Percentiles rank a stretch among this genome's conserved stretches.
Conservation (phyloP, 2,113 vertebrate species). For the Electrona antarctica region DNA sequence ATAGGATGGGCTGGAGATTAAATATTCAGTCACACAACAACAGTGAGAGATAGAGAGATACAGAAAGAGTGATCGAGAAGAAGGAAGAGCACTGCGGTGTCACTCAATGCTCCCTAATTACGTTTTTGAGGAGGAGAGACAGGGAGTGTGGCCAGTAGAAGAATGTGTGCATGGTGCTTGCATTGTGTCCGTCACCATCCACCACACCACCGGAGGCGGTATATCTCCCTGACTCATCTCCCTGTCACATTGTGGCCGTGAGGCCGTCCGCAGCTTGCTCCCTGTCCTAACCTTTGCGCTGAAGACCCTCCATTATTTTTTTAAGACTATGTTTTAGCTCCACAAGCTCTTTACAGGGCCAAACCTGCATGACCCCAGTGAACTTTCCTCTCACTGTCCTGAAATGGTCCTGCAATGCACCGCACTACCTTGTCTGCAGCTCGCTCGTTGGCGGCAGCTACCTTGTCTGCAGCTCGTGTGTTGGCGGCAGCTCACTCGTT, state of each 20-base stretch:
- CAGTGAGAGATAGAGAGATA: slow-evolving; percentile 22
- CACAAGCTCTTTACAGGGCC: slow-evolving; percentile 64
- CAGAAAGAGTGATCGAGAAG: slow-evolving; percentile 35
- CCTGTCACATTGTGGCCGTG: slow-evolving; percentile 73
- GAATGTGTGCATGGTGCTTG: slow-evolving; percentile 70
- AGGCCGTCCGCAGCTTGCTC: slow-evolving; percentile 65
- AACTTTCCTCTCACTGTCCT: slow-evolving; percentile 50
- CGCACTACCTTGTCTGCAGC: slow-evolving; percentile 44
- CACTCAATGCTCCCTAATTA: slow-evolving; percentile 64
- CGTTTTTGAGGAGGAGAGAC: slow-evolving; percentile 53
- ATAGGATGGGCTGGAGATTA: slow-evolving; percentile 43
- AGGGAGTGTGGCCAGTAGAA: slow-evolving; percentile 53
- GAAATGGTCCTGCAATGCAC: slow-evolving; percentile 26
- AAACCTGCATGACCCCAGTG: slow-evolving; percentile 44
- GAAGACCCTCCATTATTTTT: slow-evolving; percentile 69
- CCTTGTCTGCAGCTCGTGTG: slow-evolving; percentile 40
- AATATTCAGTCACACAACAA: slow-evolving; percentile 22
- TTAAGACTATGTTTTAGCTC: slow-evolving; percentile 69
- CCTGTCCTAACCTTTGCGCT: slow-evolving; percentile 56
- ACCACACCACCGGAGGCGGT: slow-evolving; percentile 64
- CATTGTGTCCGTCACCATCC: slow-evolving; percentile 72
- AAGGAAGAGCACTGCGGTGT: slow-evolving; percentile 58
- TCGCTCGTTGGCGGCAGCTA: slow-evolving; percentile 10
- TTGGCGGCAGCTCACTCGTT: slow-evolving; percentile 8
- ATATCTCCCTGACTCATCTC: slow-evolving; percentile 69